Conservation (phyloP, 2,888 invertebrate genomes). For the Tiliacea citrago region DNA sequence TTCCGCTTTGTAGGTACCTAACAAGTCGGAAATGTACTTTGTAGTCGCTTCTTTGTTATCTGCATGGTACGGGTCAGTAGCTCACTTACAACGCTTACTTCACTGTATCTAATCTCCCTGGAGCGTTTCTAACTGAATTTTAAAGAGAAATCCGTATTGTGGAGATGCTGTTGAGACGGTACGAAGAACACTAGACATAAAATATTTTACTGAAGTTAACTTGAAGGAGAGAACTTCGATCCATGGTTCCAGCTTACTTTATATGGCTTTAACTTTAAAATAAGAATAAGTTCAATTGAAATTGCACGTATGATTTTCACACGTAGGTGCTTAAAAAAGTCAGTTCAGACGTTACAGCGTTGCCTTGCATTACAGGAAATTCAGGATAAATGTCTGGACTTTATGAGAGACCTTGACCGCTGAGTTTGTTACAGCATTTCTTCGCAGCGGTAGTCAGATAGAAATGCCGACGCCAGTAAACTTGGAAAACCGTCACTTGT, state of each 20-base stretch:
- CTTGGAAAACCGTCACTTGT: neutral
- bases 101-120: slow-evolving; percentile 13
- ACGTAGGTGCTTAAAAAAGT: neutral
- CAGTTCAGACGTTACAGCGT: neutral
- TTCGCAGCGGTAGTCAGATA: slow-evolving; percentile 12
- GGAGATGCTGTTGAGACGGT: slow-evolving; percentile 9
- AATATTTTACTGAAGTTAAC: slow-evolving; percentile 1
- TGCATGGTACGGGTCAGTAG: slow-evolving; percentile 57
- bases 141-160: slow-evolving; percentile 33
- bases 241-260: neutral
- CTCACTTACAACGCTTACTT: slow-evolving; percentile 53
- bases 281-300: neutral
- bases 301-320: slow-evolving; percentile 15
- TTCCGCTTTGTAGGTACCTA: slow-evolving; percentile 74
- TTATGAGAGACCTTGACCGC: slow-evolving; percentile 29
- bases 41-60: slow-evolving; percentile 68
- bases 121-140: slow-evolving; percentile 37
- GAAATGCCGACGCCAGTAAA: slow-evolving; percentile 10
- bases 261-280: neutral
- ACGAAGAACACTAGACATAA: slow-evolving; percentile 1
- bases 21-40: slow-evolving; percentile 71
- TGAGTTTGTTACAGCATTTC: slow-evolving; percentile 18
- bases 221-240: neutral
- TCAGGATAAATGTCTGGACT: slow-evolving; percentile 19
- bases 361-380: slow-evolving; percentile 22